Base-by-base conservation (phyloP, 2,888 invertebrate genomes). In the Mechanitis mazaeus region DNA sequence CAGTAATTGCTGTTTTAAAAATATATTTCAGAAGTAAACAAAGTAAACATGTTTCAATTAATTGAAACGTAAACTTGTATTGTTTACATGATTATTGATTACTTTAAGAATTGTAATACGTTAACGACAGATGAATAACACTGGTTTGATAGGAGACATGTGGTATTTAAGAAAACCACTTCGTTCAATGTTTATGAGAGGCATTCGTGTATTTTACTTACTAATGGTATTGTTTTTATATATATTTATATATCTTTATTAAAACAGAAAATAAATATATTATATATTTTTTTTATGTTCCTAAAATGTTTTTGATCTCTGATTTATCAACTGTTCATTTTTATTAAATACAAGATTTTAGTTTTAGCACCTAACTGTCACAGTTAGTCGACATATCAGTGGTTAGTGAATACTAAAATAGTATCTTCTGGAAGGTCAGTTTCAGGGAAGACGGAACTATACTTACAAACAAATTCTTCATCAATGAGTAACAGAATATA, bases 41-140 rank as follows among this genome's bases (percentile, higher is more conserved):
- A 9, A 2, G 3, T 35, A 35, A 3, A 6, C 6, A 11, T 42
- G 42, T 7, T 42, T 42, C 5, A 58, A 58, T 66, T 66, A 64
- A 65, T 64, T 65, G 61, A 66, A 60, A 61, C 47, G 60, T 64
- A 66, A 66, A 64, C 64, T 50, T 20, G 53, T 59, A 56, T 54
- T 57, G 64, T 20, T 20, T 20, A 20, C 20, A 64, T 64, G 53
- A 55, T 64, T 61, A 58, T 58, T 47, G 61, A 59, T 60, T 60
- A 58, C 56, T 62, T 58, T 58, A 58, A 64, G 55, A 60, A 64
- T 64, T 58, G 61, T 61, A 66, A 62, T 58, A 64, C 61, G 61
- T 61, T 47, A 59, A 56, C 55, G 57, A 56, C 64, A 60, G 64
- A 66, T 45, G 35, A 62, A 54, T 60, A 66, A 64, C 66, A 66